Conservation (phyloP, 2,888 invertebrate genomes). For the Callosobruchus maculatus region DNA sequence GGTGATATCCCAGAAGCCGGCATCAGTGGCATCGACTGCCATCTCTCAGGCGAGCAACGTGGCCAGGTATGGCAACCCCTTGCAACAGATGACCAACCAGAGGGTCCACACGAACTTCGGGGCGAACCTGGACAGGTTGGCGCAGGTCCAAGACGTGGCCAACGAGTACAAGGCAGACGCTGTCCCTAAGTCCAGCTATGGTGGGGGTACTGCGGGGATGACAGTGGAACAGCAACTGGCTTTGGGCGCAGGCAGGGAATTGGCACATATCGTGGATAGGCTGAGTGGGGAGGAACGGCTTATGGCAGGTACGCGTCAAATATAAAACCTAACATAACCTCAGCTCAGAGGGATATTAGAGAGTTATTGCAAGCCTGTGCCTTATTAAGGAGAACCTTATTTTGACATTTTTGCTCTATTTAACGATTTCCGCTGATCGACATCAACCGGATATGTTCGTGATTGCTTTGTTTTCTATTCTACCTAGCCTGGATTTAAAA, state of each 20-base stretch:
- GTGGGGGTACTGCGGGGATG: conserved; percentile 28
- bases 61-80: conserved; percentile 22
- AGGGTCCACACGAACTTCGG: conserved; percentile 24
- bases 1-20: conserved; percentile 11
- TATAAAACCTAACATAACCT: no score
- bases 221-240: conserved; percentile 48
- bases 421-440: no score
- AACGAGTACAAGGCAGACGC: conserved; percentile 28
- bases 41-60: conserved; percentile 14
- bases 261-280: conserved; percentile 60
- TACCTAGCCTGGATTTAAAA: no score
- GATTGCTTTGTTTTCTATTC: no score
- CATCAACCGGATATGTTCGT: no score
- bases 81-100: conserved; percentile 23
- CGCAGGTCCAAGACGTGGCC: conserved; percentile 10
- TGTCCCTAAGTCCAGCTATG: conserved; percentile 33
- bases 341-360: no score
- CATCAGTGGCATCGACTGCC: not conserved
- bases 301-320: conserved; percentile 45
- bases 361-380: no score
- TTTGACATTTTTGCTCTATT: no score
- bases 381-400: no score
- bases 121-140: not conserved
- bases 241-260: conserved; percentile 49
- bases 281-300: conserved; percentile 55